Conservation (phyloP, 2,888 invertebrate species). For the Cynaeus angustus region DNA sequence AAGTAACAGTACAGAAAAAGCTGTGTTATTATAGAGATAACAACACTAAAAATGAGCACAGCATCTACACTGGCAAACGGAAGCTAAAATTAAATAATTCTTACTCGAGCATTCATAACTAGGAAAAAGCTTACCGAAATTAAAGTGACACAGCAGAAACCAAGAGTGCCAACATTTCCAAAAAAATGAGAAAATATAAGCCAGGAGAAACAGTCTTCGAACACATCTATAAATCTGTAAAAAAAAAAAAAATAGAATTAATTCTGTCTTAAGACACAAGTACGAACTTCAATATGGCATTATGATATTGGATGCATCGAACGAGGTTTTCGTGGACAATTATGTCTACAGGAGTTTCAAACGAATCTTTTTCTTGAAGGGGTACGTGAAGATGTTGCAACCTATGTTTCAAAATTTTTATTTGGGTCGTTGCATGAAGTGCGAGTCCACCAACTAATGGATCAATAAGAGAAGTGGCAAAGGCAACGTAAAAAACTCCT, state of each 20-base stretch:
- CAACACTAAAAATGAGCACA: not conserved
- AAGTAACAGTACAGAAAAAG: constrained; percentile 27
- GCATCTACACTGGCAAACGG: not conserved
- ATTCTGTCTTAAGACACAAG: too few relatives aligned
- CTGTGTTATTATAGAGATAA: not conserved
- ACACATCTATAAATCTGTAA: constrained; percentile 16
- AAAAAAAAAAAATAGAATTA: not conserved
- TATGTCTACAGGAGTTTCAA: not conserved
- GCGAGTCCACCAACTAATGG: constrained; percentile 12
- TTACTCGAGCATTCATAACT: too few relatives aligned
- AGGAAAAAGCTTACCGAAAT: too few relatives aligned
- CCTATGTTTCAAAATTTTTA: constrained; percentile 11
- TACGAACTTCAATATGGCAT: constrained; percentile 6
- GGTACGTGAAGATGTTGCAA: constrained; percentile 3
- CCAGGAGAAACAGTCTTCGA: constrained; percentile 11
- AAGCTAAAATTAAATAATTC: not conserved
- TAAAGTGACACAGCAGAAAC: constrained; percentile 1
- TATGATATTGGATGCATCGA: constrained; percentile 5
- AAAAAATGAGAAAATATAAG: constrained; percentile 14
- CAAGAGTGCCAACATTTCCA: not conserved
- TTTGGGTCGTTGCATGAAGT: not conserved
- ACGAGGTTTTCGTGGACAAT: constrained; percentile 1
- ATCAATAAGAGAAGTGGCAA: constrained; percentile 8
- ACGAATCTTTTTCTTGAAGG: too few relatives aligned
- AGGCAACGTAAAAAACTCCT: constrained; percentile 7